Evolutionary conservation across 1,140 invertebrate species (phyloP), one percentile per base, ranked within the genome.

Genomic region (Diachasmimorpha longicaudata): DNA sequence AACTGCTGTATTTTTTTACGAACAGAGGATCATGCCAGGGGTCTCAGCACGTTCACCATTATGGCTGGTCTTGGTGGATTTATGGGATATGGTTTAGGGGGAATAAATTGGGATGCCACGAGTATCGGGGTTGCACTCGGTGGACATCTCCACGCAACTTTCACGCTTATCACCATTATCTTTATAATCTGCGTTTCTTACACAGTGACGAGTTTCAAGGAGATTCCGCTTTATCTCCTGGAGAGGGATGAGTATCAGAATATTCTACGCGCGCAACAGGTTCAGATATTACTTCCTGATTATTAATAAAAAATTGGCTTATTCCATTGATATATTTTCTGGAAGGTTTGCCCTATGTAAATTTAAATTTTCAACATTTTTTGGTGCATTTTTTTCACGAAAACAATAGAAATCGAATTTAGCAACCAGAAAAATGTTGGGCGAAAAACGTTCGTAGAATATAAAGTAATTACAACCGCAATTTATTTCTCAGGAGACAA

Each of bases 31-130:
- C 97, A 99, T 84, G 95, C 96, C 0, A 92, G 92, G 79, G 97
- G 98, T 0, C 88, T 99, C 1, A 98, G 96, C 77, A 98, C 96
- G 1, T 99, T 99, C 81, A 98, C 97, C 0, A 93, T 98, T 74
- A 98, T 99, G 96, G 97, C 97, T 0, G 98, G 97, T 0, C 87
- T 98, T 0, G 98, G 98, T 8, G 97, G 98, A 13, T 96, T 96
- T 80, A 92, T 98, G 84, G 98, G 97, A 0, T 99, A 99, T 85
- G 93, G 94, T 3, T 91, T 99, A 80, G 97, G 97, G 14, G 97
- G 95, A 0, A 94, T 98, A 25, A 95, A 98, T 85, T 99, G 97
- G 97, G 95, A 97, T 83, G 92, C 91, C 52, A 97, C 95, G 0
- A 89, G 92, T 72, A 90, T 97, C 76, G 95, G 94, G 1, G 85